Evolutionary conservation across 1,140 invertebrate species (phyloP).

Genomic region (Drosophila persimilis): DNA sequence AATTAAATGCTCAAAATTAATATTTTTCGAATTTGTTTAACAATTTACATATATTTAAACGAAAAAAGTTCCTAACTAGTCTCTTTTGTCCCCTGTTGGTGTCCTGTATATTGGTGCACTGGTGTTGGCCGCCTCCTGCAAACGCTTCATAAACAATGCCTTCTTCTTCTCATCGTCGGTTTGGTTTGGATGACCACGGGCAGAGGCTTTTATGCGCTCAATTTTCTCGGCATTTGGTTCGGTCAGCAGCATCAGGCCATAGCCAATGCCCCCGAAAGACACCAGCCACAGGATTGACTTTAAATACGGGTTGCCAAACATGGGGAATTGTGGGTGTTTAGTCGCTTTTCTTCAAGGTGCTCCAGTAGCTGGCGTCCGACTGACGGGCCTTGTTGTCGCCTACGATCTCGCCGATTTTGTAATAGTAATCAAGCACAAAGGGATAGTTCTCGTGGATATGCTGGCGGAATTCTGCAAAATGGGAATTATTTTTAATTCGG

Average conservation of each 20-base stretch:
- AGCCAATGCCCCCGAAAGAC: constrained; percentile 84
- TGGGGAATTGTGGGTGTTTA: constrained; percentile 31
- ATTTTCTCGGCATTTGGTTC: constrained; percentile 85
- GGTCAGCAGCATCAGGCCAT: constrained; percentile 84
- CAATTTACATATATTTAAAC: constrained; percentile 21
- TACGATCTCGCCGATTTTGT: constrained; percentile 85
- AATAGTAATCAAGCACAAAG: constrained; percentile 85
- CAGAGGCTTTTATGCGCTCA: constrained; percentile 82
- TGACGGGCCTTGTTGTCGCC: constrained; percentile 84
- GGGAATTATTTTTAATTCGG: constrained; percentile 14
- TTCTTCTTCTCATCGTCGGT: constrained; percentile 58
- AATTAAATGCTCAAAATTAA: constrained; percentile 32
- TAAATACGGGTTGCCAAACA: constrained; percentile 83
- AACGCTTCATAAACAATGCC: constrained; percentile 64
- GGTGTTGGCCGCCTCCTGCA: constrained; percentile 65
- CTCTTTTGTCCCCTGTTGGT: constrained; percentile 45
- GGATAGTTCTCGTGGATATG: constrained; percentile 86
- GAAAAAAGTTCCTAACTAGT: constrained; percentile 29
- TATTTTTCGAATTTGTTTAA: constrained; percentile 31
- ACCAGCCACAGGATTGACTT: constrained; percentile 85
- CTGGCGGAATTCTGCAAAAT: constrained; percentile 85
- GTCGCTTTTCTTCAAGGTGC: constrained; percentile 53
- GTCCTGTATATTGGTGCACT: constrained; percentile 49
- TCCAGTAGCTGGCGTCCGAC: constrained; percentile 84
- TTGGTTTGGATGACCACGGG: constrained; percentile 5